Conservation (phyloP, 2,113 vertebrate species). For the Isurus oxyrinchus region DNA sequence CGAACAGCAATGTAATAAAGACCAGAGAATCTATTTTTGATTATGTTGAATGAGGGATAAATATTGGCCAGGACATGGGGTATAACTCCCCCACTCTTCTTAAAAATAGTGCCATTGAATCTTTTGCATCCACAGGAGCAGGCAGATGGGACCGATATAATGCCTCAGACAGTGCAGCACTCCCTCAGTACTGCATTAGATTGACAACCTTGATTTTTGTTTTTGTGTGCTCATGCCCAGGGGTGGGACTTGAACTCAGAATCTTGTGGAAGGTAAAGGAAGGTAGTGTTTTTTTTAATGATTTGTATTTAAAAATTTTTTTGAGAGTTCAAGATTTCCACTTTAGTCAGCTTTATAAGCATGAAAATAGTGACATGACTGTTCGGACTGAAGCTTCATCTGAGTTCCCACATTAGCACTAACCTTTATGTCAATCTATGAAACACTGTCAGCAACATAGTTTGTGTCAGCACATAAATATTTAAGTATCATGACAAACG, state of each 20-base stretch:
- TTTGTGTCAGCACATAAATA: conserved; percentile 36
- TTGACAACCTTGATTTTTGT: not conserved
- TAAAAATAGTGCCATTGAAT: not conserved
- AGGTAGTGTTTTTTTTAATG: not conserved
- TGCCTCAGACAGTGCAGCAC: not conserved
- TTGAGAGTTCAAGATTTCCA: not conserved
- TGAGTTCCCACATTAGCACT: conserved; percentile 12
- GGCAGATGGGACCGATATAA: not conserved
- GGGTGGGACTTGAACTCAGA: not conserved
- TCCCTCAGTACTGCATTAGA: not conserved
- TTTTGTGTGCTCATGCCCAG: not conserved
- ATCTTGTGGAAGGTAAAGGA: not conserved
- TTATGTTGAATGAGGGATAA: not conserved
- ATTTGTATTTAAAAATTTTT: not conserved
- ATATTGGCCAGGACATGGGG: not conserved
- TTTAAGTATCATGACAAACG: conserved; percentile 28
- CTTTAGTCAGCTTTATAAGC: not conserved
- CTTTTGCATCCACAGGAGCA: not conserved
- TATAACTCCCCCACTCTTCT: not conserved
- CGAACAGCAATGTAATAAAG: not conserved
- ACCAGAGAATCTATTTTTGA: not conserved
- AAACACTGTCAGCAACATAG: conserved; percentile 6
- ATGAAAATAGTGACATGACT: not conserved
- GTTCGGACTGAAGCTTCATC: not conserved
- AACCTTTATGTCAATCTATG: conserved; percentile 33